Evolutionary conservation across 2,888 invertebrate genomes (phyloP), one percentile per base, ranked within the genome.

Genomic region (Agrenia bidenticulata): DNA sequence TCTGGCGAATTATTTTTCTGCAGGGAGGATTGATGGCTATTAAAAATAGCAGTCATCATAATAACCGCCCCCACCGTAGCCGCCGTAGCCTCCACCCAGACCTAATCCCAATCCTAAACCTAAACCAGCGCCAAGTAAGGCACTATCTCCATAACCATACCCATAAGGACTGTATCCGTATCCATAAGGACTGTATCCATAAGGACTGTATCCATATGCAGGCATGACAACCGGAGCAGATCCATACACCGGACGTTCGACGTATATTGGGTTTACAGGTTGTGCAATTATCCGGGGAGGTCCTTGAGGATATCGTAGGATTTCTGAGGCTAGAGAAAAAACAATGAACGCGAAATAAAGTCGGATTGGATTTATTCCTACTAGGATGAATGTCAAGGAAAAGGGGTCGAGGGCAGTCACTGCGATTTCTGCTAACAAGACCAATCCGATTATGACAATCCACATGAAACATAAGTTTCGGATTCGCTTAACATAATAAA

Each of bases 281-380:
- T 4, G 26, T 7, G 15, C 15, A 19, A 24, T 51, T 4, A 51
- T 21, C 7, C 2, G 2, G 2, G 55, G 55, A 13, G 55, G n/a
- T 5, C 55, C 55, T 15, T 27, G 21, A 32, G 55, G 55, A 27
- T 55, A 55, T 2, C 2, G 2, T 4, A 17, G 9, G 26, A 55
- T 55, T 32, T 55, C 55, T 2, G 2, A 7, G 7, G 7, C 27
- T 4, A 55, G 19, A 7, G 15, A 13, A 2, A 4, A 55, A 9
- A 55, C 55, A 15, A 32, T 32, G 55, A n/a, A 55, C 9, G 19
- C 19, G 32, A 55, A 55, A 19, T 55, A 55, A 15, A 55, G 4
- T 32, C 55, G 26, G n/a, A 55, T 4, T 2, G 37, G 37, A n/a
- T 23, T 26, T 2, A 55, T 27, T 13, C 13, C 55, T 27, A 32